Conservation (phyloP, 2,113 vertebrate genomes). For the Anarhynchus alexandrinus region DNA sequence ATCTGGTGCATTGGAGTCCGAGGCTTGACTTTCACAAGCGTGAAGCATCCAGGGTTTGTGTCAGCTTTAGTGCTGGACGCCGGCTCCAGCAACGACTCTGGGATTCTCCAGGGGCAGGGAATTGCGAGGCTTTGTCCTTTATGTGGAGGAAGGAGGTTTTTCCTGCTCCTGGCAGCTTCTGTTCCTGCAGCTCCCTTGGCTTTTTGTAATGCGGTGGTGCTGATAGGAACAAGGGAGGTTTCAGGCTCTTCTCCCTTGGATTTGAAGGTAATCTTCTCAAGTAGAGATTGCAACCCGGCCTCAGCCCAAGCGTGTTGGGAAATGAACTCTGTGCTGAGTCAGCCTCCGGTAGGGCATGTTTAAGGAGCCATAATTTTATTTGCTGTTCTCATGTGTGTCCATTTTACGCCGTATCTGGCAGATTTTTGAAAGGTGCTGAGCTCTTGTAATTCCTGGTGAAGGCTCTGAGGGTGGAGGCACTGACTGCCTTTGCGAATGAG, state of each 20-base stretch:
- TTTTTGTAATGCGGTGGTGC: neutral
- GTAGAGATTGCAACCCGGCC: neutral
- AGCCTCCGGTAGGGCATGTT: neutral
- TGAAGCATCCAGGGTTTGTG: neutral
- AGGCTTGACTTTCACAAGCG: neutral
- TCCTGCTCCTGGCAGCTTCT: neutral
- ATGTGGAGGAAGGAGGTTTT: neutral
- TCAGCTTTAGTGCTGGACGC: neutral
- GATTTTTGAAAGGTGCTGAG: neutral
- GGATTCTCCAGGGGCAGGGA: neutral
- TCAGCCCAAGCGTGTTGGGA: neutral
- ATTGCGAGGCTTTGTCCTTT: neutral
- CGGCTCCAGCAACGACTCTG: neutral
- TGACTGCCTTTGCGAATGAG: neutral
- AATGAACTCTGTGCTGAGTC: neutral
- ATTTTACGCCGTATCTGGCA: fast-evolving
- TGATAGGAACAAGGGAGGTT: neutral
- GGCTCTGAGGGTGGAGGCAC: neutral
- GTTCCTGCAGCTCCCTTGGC: neutral
- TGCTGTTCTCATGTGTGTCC: neutral
- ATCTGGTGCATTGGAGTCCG: neutral
- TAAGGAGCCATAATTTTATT: neutral
- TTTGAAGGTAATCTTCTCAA: neutral
- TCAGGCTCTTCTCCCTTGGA: neutral
- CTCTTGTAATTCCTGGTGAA: neutral